phyloP scores from a whole-genome alignment of 2,797 vertebrate species.

The Myiotriccus ornatus region DNA sequence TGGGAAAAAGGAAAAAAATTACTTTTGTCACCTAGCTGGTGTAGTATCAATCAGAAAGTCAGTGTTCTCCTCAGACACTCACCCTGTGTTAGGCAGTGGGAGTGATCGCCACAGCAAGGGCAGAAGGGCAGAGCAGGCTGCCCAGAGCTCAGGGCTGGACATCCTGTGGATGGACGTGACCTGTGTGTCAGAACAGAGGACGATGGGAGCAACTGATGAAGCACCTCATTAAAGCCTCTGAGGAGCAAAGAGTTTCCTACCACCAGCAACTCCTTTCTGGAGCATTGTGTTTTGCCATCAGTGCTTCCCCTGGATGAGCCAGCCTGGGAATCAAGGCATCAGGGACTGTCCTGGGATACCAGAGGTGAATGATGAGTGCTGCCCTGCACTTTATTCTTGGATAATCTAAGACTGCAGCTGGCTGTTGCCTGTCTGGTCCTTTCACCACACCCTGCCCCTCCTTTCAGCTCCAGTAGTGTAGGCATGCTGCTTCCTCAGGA shows the following conservation, averaged over 20 bases:
- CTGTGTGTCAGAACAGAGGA: neutral
- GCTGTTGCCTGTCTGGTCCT: rapidly evolving
- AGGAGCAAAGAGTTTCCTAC: neutral
- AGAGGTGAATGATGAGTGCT: neutral
- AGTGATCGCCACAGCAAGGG: neutral
- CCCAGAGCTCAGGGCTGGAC: neutral
- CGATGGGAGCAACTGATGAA: neutral
- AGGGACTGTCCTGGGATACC: neutral
- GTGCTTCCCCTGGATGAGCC: neutral
- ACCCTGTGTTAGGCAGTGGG: no score
- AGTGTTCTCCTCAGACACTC: neutral
- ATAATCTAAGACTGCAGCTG: neutral
- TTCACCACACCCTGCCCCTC: neutral
- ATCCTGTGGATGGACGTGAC: neutral
- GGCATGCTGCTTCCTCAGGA: neutral
- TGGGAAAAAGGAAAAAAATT: no score
- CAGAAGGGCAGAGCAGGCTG: neutral
- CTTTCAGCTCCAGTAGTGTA: neutral
- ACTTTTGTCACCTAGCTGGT: neutral
- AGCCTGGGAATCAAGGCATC: neutral
- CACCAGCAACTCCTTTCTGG: neutral
- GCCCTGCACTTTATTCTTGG: neutral
- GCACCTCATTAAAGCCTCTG: neutral
- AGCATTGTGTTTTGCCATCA: neutral
- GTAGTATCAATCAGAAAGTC: rapidly evolving